Conservation (phyloP, 2,797 vertebrate species). For the Eulemur coronatus region DNA sequence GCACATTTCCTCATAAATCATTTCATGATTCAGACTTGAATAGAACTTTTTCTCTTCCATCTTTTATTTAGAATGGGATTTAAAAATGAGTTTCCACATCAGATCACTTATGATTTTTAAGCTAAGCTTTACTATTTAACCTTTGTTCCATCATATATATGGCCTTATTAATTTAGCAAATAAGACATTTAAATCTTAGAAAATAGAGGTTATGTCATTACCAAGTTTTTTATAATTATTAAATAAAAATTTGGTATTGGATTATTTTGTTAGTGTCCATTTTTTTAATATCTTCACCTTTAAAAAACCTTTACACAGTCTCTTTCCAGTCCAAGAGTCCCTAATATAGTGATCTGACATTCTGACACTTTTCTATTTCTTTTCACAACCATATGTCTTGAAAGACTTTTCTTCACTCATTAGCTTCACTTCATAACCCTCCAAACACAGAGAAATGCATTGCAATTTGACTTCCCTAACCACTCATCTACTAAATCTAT, state of each 20-base stretch:
- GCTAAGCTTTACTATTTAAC: background rate
- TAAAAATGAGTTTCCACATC: background rate
- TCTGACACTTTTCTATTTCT: background rate
- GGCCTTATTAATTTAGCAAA: background rate
- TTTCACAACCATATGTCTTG: background rate
- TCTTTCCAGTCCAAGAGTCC: background rate
- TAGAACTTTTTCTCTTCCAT: background rate
- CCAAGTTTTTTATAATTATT: background rate
- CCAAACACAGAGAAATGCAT: background rate
- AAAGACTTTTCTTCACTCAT: background rate
- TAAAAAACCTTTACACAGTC: background rate
- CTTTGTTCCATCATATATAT: background rate
- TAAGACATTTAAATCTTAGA: background rate
- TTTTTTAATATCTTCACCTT: background rate
- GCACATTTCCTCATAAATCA: slow-evolving; percentile 20
- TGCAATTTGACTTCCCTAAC: background rate
- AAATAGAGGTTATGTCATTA: background rate
- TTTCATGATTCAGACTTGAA: background rate
- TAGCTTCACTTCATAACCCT: background rate
- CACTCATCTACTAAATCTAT: background rate
- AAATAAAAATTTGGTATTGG: background rate
- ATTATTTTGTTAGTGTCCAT: background rate
- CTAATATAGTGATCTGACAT: background rate
- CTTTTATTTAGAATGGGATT: background rate
- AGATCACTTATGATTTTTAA: background rate